Evolutionary conservation across 2,888 invertebrate species (phyloP).

Genomic region (Cerastis leucographa): DNA sequence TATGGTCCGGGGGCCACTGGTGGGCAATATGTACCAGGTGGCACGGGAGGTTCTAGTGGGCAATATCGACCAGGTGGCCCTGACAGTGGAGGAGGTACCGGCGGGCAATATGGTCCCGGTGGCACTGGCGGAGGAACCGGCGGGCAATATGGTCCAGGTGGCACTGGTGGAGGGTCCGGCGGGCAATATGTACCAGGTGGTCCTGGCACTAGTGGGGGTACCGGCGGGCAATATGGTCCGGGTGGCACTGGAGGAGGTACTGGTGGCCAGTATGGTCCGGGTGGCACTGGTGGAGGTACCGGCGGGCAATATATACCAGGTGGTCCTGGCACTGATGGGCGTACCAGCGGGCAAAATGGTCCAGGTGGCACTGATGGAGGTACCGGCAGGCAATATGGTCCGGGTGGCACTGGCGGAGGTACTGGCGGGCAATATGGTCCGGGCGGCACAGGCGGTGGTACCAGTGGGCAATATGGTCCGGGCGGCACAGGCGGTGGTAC

Average conservation of each 20-base stretch:
- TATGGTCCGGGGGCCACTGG: neutral
- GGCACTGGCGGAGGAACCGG: neutral
- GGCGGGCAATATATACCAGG: neutral
- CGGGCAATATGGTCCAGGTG: neutral
- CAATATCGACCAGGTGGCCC: constrained; percentile 33
- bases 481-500: constrained; percentile 11
- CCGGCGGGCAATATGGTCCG: neutral
- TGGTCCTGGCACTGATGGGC: no score
- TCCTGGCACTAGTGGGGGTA: neutral
- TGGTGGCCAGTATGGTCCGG: neutral
- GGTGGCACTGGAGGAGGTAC: neutral
- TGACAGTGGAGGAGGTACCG: constrained; percentile 22
- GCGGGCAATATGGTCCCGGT: constrained; percentile 8
- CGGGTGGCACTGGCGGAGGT: neutral
- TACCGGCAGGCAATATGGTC: neutral
- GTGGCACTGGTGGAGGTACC: neutral
- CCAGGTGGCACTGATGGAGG: neutral
- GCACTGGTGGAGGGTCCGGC: neutral
- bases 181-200: neutral
- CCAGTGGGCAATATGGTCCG: neutral
- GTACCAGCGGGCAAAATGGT: neutral
- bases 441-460: neutral
- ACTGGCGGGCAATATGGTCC: neutral
- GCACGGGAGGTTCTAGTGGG: constrained; percentile 22
- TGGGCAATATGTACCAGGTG: constrained; percentile 29